Conservation (phyloP, 2,888 invertebrate species). For the Pemphredon lugubris region DNA sequence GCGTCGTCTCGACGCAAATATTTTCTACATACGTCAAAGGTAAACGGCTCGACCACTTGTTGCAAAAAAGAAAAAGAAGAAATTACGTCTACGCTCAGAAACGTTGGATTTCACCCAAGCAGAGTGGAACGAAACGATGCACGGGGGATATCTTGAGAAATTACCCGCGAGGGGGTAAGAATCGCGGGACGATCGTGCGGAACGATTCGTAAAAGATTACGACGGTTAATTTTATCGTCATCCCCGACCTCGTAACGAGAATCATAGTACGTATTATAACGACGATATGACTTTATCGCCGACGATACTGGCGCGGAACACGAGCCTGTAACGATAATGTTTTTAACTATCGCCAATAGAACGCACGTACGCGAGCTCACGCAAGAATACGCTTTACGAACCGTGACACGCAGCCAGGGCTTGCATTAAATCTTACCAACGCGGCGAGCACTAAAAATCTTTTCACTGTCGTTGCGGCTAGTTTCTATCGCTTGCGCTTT, state of each 20-base stretch:
- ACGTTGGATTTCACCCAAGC: not conserved
- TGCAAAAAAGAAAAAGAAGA: constrained; percentile 66
- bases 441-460: constrained; percentile 43
- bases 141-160: not conserved
- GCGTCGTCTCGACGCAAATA: constrained; percentile 2
- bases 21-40: constrained; percentile 23
- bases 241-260: not conserved
- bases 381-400: constrained; percentile 26
- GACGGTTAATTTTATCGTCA: too few relatives aligned
- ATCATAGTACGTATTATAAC: not conserved
- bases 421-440: constrained; percentile 39
- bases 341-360: constrained; percentile 11
- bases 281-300: constrained; percentile 18
- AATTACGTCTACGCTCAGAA: constrained; percentile 26
- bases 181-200: too few relatives aligned
- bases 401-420: constrained; percentile 30
- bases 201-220: too few relatives aligned
- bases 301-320: constrained; percentile 20
- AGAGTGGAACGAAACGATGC: not conserved
- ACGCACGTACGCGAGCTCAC: constrained; percentile 23
- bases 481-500: constrained; percentile 42
- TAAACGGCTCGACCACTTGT: constrained; percentile 64
- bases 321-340: constrained; percentile 31
- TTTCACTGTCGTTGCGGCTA: constrained; percentile 49
- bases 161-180: too few relatives aligned